Evolutionary conservation across 2,888 invertebrate genomes (phyloP).

Genomic region (Stenodema calcarata): DNA sequence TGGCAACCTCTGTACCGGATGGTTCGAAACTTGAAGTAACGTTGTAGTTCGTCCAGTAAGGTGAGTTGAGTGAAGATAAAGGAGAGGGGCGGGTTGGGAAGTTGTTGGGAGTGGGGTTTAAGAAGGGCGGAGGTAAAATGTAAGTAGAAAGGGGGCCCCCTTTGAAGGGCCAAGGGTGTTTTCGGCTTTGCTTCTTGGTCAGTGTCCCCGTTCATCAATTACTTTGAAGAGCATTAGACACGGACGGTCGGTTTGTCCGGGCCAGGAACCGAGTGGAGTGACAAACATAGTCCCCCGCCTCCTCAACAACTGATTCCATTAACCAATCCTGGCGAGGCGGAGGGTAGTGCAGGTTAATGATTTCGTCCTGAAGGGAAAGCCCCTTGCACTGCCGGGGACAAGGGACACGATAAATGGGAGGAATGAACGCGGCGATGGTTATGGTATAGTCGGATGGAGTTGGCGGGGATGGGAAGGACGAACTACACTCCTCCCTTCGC

Average conservation of each 20-base stretch:
- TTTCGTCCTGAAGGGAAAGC: conserved; percentile 16
- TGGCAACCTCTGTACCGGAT: too few relatives aligned
- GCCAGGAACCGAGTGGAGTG: conserved; percentile 40
- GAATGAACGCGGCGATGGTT: background rate
- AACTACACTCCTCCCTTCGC: too few relatives aligned
- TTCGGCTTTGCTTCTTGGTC: conserved; percentile 6
- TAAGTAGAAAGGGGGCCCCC: background rate
- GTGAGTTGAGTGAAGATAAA: background rate
- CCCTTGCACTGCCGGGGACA: conserved; percentile 5
- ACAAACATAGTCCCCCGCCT: conserved; percentile 32
- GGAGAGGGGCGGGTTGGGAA: background rate
- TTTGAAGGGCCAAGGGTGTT: background rate
- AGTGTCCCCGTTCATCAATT: conserved; percentile 40
- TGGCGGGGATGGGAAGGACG: background rate
- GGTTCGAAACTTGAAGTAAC: too few relatives aligned
- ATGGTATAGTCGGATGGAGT: background rate
- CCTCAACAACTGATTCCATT: conserved; percentile 35
- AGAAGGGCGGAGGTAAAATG: background rate
- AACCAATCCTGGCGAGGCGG: conserved; percentile 12
- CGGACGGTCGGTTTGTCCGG: conserved; percentile 42
- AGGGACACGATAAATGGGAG: conserved; percentile 15
- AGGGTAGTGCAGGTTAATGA: conserved; percentile 4
- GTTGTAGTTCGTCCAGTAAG: too few relatives aligned
- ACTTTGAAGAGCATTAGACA: conserved; percentile 46
- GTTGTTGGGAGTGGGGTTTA: background rate